A percentile compares a stretch with the other conserved stretches of the same genome.
Conservation (phyloP, 2,888 invertebrate species). For the Epinotia ramella region DNA sequence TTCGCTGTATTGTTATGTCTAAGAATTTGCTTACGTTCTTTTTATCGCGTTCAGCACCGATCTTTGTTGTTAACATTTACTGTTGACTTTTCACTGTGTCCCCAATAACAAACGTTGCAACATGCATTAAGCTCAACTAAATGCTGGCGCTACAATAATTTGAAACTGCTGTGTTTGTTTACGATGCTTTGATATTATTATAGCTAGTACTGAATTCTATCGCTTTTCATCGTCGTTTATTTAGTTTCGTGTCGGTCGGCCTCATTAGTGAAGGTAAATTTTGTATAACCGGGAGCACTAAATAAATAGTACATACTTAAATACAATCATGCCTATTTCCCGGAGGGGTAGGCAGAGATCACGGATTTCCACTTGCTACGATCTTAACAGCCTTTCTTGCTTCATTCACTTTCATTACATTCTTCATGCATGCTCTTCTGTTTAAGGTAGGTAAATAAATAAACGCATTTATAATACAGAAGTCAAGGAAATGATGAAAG, state of each 20-base stretch:
- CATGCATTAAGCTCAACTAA: conserved; percentile 23
- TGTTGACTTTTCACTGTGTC: conserved; percentile 23
- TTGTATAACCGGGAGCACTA: conserved; percentile 3
- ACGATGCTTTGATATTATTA: not conserved
- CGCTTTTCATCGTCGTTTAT: not conserved
- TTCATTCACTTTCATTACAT: too few relatives aligned
- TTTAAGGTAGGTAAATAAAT: not conserved
- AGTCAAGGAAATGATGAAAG: conserved; percentile 5
- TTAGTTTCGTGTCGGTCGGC: not conserved
- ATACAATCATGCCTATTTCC: too few relatives aligned
- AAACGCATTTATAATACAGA: conserved; percentile 8
- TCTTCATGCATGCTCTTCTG: too few relatives aligned
- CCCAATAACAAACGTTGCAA: conserved; percentile 24
- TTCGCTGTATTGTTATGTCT: conserved; percentile 23
- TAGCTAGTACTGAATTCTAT: not conserved
- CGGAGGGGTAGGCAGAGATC: too few relatives aligned
- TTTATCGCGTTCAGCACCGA: conserved; percentile 22
- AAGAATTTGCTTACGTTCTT: conserved; percentile 21
- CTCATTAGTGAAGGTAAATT: not conserved
- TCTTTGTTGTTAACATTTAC: conserved; percentile 21
- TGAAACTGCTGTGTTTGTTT: conserved; percentile 26
- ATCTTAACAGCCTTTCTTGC: too few relatives aligned
- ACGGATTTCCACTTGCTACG: too few relatives aligned
- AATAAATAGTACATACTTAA: not conserved
- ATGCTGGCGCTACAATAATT: conserved; percentile 38